Base-by-base conservation (phyloP, 2,888 invertebrate genomes). In the Petrolisthes manimaculis region DNA sequence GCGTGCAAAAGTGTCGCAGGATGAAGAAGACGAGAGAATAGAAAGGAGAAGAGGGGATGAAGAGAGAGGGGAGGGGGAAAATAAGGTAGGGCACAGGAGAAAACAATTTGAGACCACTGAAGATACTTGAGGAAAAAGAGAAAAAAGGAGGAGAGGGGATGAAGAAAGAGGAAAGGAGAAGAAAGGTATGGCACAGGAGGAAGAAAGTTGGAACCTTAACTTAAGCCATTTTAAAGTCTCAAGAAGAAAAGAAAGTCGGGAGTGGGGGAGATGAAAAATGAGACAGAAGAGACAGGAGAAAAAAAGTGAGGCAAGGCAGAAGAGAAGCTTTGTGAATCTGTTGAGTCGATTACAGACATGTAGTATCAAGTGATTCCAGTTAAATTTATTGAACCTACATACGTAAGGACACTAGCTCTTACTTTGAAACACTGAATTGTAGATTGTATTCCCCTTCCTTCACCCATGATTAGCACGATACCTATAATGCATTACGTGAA, bases 131-230 rank as follows among this genome's bases (percentile, higher is more conserved):
- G 3, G n/a, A 67, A 67, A 67, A 75, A 14, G 21, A 75, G n/a
- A 75, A 75, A 14, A 24, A 4, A 9, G 9, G 77, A 51, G 77
- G 18, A 51, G 37, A 51, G 51, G 77, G 51, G 77, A 80, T 55
- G 24, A 61, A 79, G 54, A 79, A 54, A 79, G 79, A 79, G 79
- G 21, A 55, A 54, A 21, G 21, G 54, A 61, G 80, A 61, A 61
- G 37, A 61, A 24, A 51, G 61, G 12, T 55, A 21, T 55, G 21
- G 53, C 12, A 55, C 14, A 6, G 51, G 77, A 77, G 77, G 51
- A 51, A 77, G 77, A 77, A 51, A 77, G 77, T 37, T 37, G 37
- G 2, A 2, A 37, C 37, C 37, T 37, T 37, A 37, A 37, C 37
- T 37, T 37, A 37, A 37, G 37, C 37, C 37, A 37, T 37, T 37